These are phyloP conservation scores for Zhuqinia jingwanae DNA, from an alignment of 2,888 invertebrate genomes.

Conservation along the genomic window DNA sequence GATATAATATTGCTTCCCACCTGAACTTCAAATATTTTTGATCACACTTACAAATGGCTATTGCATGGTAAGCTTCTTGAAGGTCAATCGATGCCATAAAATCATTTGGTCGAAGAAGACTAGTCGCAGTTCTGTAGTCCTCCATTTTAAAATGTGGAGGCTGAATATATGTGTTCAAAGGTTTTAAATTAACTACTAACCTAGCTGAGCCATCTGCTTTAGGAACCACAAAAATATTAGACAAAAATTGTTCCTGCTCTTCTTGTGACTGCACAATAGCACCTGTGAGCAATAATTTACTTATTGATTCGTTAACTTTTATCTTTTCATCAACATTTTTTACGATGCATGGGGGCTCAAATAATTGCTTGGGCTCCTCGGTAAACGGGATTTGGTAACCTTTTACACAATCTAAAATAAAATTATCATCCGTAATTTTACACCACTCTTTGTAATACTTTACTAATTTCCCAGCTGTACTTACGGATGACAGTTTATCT, in stretches of 20 bases:
- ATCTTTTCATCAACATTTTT: not conserved
- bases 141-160: slow-evolving; percentile 48
- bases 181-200: slow-evolving; percentile 45
- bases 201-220: slow-evolving; percentile 25
- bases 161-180: slow-evolving; percentile 6
- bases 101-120: not conserved
- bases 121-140: not conserved
- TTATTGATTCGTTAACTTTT: not conserved
- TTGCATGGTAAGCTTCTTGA: slow-evolving; percentile 26
- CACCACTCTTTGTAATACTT: not conserved
- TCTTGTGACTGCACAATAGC: not conserved
- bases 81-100: slow-evolving; percentile 25
- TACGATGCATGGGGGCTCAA: not conserved
- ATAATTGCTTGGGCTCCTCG: not conserved
- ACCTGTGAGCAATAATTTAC: not conserved
- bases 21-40: slow-evolving; percentile 39
- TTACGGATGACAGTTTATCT: not conserved
- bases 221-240: slow-evolving; percentile 40
- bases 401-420: not conserved
- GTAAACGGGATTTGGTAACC: slow-evolving; percentile 13
- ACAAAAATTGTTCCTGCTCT: slow-evolving; percentile 32
- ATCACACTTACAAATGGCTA: not conserved
- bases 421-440: not conserved
- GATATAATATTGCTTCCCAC: slow-evolving; percentile 26
- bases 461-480: not conserved